Conservation (phyloP, 2,113 vertebrate genomes). For the Dromiciops gliroides region DNA sequence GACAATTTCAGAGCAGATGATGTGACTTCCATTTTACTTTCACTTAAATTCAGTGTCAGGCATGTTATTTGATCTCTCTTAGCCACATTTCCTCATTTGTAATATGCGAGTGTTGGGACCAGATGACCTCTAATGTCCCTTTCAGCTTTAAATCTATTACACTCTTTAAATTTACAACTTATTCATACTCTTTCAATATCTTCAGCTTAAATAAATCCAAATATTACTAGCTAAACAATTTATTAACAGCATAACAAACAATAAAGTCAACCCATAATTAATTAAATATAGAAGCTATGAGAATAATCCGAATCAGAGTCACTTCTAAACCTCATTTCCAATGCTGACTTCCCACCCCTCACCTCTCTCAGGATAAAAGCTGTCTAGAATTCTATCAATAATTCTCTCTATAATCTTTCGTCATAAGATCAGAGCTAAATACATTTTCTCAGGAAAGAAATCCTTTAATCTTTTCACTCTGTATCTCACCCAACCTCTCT, state of each 20-base stretch:
- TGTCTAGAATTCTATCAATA: not conserved
- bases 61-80: too few species aligned
- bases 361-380: not conserved
- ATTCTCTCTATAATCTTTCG: not conserved
- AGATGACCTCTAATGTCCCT: too few species aligned
- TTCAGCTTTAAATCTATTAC: too few species aligned
- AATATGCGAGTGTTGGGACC: too few species aligned
- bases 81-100: too few species aligned
- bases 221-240: not conserved
- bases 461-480: not conserved
- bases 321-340: not conserved
- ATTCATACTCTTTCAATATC: too few species aligned
- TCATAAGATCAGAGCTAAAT: not conserved
- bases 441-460: not conserved
- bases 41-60: too few species aligned
- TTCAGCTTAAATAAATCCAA: too few species aligned
- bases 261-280: not conserved
- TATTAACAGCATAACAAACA: not conserved
- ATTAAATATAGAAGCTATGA: not conserved
- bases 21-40: too few species aligned
- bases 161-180: too few species aligned
- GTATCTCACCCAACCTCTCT: not conserved
- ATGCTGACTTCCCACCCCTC: not conserved
- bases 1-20: too few species aligned
- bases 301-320: not conserved